A percentile compares a stretch with the other conserved stretches of the same genome.
Conservation (phyloP, 2,888 invertebrate species). For the Cotesia congregata region DNA sequence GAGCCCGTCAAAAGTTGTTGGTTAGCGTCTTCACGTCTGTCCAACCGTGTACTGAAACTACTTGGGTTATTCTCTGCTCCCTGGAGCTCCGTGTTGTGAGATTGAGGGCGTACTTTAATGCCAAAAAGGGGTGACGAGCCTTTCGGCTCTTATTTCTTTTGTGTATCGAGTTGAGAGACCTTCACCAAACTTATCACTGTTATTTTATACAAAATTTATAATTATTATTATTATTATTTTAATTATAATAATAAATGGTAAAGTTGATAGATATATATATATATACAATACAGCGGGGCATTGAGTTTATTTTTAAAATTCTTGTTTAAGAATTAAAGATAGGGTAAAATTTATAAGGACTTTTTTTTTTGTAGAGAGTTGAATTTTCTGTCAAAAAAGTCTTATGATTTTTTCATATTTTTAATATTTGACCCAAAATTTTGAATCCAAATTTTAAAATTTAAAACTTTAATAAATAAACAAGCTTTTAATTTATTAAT, state of each 20-base stretch:
- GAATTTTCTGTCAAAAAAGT: too few species aligned
- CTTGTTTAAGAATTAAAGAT: too few species aligned
- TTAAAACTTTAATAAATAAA: too few species aligned
- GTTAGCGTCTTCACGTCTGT: slow-evolving; percentile 38
- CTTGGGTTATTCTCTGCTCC: slow-evolving; percentile 21
- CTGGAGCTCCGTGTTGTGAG: slow-evolving; percentile 3
- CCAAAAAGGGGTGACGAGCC: slow-evolving; percentile 11
- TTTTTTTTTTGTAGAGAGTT: too few species aligned
- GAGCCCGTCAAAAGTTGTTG: slow-evolving; percentile 37
- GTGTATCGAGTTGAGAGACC: slow-evolving; percentile 8
- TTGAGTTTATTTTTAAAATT: too few species aligned
- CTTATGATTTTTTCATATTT: too few species aligned
- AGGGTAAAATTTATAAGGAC: too few species aligned
- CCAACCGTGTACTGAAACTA: slow-evolving; percentile 34
- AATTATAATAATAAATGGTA: not conserved
- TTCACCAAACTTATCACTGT: not conserved
- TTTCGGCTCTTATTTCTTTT: slow-evolving; percentile 16
- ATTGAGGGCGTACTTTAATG: slow-evolving; percentile 25
- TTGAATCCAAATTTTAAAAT: too few species aligned
- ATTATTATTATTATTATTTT: slow-evolving; percentile 5
- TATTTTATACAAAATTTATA: slow-evolving; percentile 2
- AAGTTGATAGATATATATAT: too few species aligned
- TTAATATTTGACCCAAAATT: too few species aligned
- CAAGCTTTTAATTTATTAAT: too few species aligned
- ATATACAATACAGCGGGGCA: too few species aligned